Percentiles rank a stretch among this genome's conserved stretches.
phyloP scores from a whole-genome alignment of 2,888 invertebrate genomes.

The Agriotes lineatus region DNA sequence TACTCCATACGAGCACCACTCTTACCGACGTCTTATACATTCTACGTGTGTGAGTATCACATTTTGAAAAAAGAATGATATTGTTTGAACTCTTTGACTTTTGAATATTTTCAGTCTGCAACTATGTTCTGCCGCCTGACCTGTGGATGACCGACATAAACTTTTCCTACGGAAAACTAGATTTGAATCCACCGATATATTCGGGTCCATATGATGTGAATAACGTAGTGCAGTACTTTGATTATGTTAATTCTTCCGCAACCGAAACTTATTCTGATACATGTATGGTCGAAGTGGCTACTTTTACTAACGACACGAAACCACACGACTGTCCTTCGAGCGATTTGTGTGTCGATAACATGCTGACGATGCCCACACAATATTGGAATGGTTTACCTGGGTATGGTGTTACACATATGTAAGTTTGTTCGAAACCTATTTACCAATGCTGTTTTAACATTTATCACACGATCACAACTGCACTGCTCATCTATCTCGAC shows the following conservation, averaged over 20 bases:
- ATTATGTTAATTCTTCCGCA: background rate
- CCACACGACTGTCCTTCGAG: background rate
- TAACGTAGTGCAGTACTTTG: background rate
- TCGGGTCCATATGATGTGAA: background rate
- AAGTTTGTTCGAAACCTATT: too few species aligned
- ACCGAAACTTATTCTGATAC: background rate
- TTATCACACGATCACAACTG: too few species aligned
- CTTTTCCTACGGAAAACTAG: conserved; percentile 18
- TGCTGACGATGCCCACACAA: conserved; percentile 4
- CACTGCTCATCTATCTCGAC: too few species aligned
- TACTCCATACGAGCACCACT: background rate
- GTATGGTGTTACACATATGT: conserved; percentile 32
- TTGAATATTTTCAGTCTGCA: conserved; percentile 22
- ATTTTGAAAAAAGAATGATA: background rate
- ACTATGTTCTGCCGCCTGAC: background rate
- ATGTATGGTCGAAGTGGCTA: conserved; percentile 12
- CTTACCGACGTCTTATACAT: background rate
- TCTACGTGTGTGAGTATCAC: conserved; percentile 5
- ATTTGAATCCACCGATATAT: background rate
- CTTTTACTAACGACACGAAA: background rate
- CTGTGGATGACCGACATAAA: background rate
- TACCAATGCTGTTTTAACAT: too few species aligned
- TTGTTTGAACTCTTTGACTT: background rate
- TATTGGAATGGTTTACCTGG: background rate
- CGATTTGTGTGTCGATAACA: background rate